These are phyloP conservation scores for Harmothoe impar DNA, from an alignment of 2,888 invertebrate species.

Conservation along the genomic window DNA sequence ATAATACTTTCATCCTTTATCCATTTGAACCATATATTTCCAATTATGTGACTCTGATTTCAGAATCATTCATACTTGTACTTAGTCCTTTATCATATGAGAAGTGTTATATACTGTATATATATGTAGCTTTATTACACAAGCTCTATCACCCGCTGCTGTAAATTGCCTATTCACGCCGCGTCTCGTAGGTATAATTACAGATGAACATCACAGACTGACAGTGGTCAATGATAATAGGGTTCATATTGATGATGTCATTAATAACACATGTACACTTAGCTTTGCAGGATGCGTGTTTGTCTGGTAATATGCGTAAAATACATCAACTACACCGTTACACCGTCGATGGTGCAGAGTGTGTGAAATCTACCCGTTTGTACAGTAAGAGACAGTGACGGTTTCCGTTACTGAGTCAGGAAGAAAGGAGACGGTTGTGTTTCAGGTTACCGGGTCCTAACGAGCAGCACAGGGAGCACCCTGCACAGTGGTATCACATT, in stretches of 20 bases:
- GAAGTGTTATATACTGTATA: too few relatives aligned
- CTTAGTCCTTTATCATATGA: too few relatives aligned
- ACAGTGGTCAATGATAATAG: not conserved
- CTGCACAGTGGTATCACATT: too few relatives aligned
- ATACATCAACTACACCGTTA: not conserved
- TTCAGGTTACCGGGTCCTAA: too few relatives aligned
- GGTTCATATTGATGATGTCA: not conserved
- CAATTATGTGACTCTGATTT: not conserved
- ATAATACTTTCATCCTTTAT: not conserved
- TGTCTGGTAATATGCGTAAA: not conserved
- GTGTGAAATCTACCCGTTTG: not conserved
- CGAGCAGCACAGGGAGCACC: too few relatives aligned
- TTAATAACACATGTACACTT: slow-evolving; percentile 6
- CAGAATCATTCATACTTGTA: not conserved
- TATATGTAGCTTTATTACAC: too few relatives aligned
- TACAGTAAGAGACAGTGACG: not conserved
- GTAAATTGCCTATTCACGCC: slow-evolving; percentile 8
- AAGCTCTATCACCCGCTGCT: not conserved
- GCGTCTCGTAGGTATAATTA: not conserved
- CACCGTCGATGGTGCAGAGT: not conserved
- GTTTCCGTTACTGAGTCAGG: too few relatives aligned
- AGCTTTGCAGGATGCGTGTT: not conserved
- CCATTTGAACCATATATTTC: not conserved
- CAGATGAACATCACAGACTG: slow-evolving; percentile 14
- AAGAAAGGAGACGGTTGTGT: not conserved